Evolutionary conservation across 2,797 vertebrate species (phyloP), one percentile per base, ranked within the genome.

Genomic region (Myotis findleyi): DNA sequence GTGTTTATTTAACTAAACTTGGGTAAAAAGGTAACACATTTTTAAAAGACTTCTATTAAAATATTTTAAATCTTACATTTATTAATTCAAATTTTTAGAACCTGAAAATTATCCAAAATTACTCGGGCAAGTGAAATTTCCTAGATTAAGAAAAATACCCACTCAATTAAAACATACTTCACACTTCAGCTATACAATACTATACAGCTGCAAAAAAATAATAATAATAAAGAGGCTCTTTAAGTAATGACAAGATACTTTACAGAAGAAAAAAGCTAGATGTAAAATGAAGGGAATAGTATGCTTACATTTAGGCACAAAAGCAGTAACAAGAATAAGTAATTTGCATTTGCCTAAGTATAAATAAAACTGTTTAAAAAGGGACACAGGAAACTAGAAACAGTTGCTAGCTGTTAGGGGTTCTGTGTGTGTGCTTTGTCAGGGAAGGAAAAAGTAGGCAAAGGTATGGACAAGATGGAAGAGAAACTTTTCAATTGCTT

Each of bases 131-230:
- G 25, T 79, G 4, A 18, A 87, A 89, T 85, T 76, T 87, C 79
- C 69, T 66, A 64, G 21, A 76, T 93, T 20, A 91, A 88, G 71
- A 91, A 95, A 97, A 95, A 64, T 47, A 91, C 13, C 38, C 57
- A 83, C 38, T 87, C 13, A 55, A 89, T 38, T 57, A 95, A 68
- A 81, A 8, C 53, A 55, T 6, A 90, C 25, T 75, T 95, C 36
- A 90, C 8, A 90, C 25, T 75, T 95, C n/a, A 90, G 33, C 12
- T 44, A 75, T 14, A 77, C 4, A 91, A 92, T 72, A 90, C 18
- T 49, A 85, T 21, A 84, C 2, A 85, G 33, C 44, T 84, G 41
- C 69, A 64, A 72, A 69, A 80, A 47, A 47, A 44, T 12, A 47
- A 44, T 21, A 91, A 80, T 57, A 80, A 64, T 21, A 14, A 62